Evolutionary conservation across 1,140 invertebrate species (phyloP).

Genomic region (Aphaenogaster rudis): DNA sequence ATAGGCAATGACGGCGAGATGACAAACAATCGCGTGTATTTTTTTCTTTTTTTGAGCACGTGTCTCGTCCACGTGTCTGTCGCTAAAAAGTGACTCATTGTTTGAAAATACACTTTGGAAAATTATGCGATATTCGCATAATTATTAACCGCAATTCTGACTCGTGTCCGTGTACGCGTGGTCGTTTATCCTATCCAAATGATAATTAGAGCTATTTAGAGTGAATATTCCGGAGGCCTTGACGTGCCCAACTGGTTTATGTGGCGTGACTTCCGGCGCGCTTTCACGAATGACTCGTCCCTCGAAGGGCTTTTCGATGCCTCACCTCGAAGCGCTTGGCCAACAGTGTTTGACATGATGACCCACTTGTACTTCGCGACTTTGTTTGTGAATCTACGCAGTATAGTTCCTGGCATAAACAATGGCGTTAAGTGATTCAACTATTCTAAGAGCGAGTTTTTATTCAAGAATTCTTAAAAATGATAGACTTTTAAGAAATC

Average conservation of each 20-base stretch:
- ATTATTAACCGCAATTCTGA: background rate
- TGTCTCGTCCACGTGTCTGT: conserved; percentile 20
- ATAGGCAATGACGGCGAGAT: background rate
- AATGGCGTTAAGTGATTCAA: background rate
- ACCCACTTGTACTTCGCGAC: conserved; percentile 13
- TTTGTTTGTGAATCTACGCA: background rate
- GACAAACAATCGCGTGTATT: background rate
- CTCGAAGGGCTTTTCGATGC: conserved; percentile 39
- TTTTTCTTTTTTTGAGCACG: conserved; percentile 15
- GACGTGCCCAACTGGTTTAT: conserved; percentile 67
- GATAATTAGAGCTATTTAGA: conserved; percentile 64
- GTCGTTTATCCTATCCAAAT: background rate
- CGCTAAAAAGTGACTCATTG: conserved; percentile 23
- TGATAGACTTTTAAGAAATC: background rate
- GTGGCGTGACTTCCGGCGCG: conserved; percentile 69
- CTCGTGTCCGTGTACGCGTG: background rate
- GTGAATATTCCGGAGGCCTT: conserved; percentile 62
- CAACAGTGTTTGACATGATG: conserved; percentile 5
- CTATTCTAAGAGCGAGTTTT: background rate
- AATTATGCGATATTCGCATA: background rate
- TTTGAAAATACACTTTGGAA: background rate
- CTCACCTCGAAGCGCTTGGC: conserved; percentile 49
- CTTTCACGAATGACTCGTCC: conserved; percentile 63
- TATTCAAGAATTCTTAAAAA: background rate
- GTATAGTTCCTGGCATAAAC: background rate